Conservation (phyloP, 2,797 vertebrate species). For the Chrysocyon brachyurus region DNA sequence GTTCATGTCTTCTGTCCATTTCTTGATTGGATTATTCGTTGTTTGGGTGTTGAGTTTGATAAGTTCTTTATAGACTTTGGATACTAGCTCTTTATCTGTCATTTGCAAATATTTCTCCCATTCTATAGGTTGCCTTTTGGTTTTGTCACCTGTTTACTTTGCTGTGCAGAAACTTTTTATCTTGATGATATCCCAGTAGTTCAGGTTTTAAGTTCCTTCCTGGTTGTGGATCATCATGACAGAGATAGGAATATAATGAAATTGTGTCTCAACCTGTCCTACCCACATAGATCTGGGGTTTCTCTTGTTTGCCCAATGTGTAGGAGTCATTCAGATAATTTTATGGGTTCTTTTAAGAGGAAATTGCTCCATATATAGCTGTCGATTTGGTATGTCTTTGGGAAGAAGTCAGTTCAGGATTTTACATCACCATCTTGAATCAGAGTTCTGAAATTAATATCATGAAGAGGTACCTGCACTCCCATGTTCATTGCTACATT, state of each 20-base stretch:
- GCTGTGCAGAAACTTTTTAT: no score
- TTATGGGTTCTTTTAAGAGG: background rate
- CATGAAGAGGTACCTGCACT: background rate
- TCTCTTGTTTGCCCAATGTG: background rate
- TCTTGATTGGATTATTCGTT: no score
- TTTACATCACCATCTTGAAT: background rate
- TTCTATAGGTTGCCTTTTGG: no score
- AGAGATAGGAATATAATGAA: background rate
- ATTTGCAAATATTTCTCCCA: no score
- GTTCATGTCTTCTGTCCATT: no score
- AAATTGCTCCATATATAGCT: background rate
- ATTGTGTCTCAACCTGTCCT: background rate
- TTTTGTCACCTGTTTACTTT: no score
- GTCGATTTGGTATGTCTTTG: background rate
- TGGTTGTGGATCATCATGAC: background rate
- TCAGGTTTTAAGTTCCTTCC: background rate
- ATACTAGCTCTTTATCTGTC: no score
- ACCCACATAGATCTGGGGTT: background rate
- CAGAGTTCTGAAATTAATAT: background rate
- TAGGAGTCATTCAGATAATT: background rate
- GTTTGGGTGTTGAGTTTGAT: no score
- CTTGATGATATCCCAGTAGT: no score
- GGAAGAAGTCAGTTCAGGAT: background rate
- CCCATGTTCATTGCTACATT: background rate
- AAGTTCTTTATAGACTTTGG: no score